Percentiles rank a stretch among this genome's conserved stretches.
Conservation (phyloP, 2,888 invertebrate species). For the Drosophila vallismaia region DNA sequence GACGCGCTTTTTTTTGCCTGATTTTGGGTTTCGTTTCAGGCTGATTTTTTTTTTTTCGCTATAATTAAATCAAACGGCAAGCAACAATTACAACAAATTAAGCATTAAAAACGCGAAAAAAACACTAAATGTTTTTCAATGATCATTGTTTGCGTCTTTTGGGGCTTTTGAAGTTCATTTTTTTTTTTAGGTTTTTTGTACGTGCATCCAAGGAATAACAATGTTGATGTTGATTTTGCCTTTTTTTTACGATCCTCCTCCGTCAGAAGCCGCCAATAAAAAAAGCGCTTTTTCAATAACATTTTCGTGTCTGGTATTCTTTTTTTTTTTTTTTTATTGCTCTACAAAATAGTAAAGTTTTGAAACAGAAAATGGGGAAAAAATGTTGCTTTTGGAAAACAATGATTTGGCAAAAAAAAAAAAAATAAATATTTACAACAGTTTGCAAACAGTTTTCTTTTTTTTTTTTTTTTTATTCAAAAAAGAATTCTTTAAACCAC, state of each 20-base stretch:
- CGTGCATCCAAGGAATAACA: conserved; percentile 39
- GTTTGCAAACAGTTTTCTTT: background rate
- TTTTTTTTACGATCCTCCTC: conserved; percentile 55
- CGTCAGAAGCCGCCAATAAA: conserved; percentile 28
- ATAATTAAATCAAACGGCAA: conserved; percentile 51
- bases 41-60: conserved; percentile 4
- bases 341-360: conserved; percentile 22
- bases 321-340: conserved; percentile 24
- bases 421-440: conserved; percentile 4
- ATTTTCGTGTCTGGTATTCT: conserved; percentile 32
- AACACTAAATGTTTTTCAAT: conserved; percentile 27
- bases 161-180: conserved; percentile 30
- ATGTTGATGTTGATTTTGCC: conserved; percentile 36
- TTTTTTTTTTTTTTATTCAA: background rate
- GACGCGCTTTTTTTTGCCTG: conserved; percentile 5
- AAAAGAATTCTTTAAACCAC: conserved; percentile 5
- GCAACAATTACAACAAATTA: conserved; percentile 60
- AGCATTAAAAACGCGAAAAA: conserved; percentile 3
- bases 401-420: background rate
- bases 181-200: conserved; percentile 11
- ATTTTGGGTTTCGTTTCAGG: background rate
- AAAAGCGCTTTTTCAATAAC: conserved; percentile 49
- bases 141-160: conserved; percentile 10
- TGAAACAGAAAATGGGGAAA: conserved; percentile 4
- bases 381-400: background rate